Base-by-base conservation (phyloP, 2,888 invertebrate species). In the Machimus atricapillus region DNA sequence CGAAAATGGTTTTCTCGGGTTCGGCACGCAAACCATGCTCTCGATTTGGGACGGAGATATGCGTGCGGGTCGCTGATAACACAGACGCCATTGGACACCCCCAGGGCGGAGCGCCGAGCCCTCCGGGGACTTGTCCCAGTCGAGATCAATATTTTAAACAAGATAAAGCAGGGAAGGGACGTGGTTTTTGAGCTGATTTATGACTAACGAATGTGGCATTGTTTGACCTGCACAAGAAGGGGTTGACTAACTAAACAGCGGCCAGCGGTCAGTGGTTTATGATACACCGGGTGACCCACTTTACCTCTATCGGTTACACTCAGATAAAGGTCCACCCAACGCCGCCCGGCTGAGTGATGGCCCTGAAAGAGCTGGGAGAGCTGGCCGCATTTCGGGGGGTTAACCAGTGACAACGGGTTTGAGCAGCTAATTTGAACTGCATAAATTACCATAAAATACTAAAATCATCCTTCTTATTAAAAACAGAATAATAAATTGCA, bases 141-240 rank as follows among this genome's bases (percentile, higher is more conserved):
- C 79, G 46, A 66, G 46, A 85, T 85, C 85, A 85, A 85, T 85
- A 85, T 85, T 85, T 85, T 43, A 74, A 46, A 46, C 85, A 43
- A 85, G 85, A 85, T 85, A 85, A 85, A n/a, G 73, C 46, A 46
- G 85, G 74, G 43, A 43, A 74, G 85, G 74, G 73, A 23, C 34
- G 74, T 85, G 85, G 74, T 43, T 85, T 23, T 52, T 74, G 74
- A 31, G 46, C 74, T 85, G 85, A 85, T 85, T 85, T 85, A 85
- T 85, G 85, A 85, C 73, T 58, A 27, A 74, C 85, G 43, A 74
- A 74, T 85, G 43, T 85, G 85, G 40, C 85, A 73, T 27, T 46
- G 85, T 9, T 74, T 85, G 85, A 85, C 85, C 85, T 46, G 43
- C 43, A 73, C 85, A 43, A 73, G 74, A 74, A 73, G 8, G 73